Percentiles rank a stretch among this genome's conserved stretches.
Evolutionary conservation across 2,888 invertebrate species (phyloP).

Genomic region (Therioaphis trifolii): DNA sequence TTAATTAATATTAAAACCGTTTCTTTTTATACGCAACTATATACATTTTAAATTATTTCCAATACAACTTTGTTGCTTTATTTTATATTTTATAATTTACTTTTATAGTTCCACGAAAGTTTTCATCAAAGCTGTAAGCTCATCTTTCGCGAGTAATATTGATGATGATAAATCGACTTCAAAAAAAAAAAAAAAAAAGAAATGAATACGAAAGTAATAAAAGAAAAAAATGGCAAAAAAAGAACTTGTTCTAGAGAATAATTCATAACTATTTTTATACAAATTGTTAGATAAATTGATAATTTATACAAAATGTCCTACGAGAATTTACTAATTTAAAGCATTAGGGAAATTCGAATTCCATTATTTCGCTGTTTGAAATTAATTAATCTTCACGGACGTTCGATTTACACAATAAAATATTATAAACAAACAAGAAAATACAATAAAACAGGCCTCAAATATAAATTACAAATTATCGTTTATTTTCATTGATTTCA

Average conservation of each 20-base stretch:
- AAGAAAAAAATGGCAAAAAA: too few species aligned
- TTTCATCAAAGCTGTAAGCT: neutral
- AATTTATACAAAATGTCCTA: neutral
- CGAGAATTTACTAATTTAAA: neutral
- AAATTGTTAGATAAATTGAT: too few species aligned
- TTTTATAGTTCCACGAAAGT: neutral
- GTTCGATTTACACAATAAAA: neutral
- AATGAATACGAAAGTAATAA: too few species aligned
- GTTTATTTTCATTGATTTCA: neutral
- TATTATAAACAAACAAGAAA: neutral
- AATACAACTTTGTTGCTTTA: neutral
- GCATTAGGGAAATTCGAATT: neutral
- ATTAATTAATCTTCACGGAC: neutral
- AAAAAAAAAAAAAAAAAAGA: too few species aligned
- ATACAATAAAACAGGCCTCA: neutral
- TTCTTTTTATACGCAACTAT: neutral
- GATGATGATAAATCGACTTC: too few species aligned
- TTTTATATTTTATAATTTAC: neutral
- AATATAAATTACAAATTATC: neutral
- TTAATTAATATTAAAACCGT: neutral
- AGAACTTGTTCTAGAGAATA: too few species aligned
- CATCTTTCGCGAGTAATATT: neutral
- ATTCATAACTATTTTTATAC: too few species aligned
- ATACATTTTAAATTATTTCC: neutral
- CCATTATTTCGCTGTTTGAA: neutral